Evolutionary conservation across 1,140 invertebrate species (phyloP).

Genomic region (Lethocerus indicus): DNA sequence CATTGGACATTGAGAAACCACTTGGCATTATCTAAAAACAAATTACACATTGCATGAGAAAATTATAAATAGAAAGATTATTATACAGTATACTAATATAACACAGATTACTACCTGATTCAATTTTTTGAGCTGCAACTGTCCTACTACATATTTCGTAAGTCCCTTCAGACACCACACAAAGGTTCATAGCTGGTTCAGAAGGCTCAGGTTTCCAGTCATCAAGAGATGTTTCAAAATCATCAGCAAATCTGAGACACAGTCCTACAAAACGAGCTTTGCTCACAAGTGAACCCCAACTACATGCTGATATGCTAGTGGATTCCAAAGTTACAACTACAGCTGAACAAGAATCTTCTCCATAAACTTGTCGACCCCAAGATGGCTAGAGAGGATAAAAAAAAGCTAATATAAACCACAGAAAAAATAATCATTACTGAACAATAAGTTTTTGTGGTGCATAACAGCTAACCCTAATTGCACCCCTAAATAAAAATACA

Average conservation of each 20-base stretch:
- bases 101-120: constrained; percentile 28
- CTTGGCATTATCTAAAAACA: constrained; percentile 69
- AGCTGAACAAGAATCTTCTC: constrained; percentile 73
- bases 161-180: constrained; percentile 92
- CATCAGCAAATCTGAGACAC: constrained; percentile 85
- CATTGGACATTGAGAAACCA: constrained; percentile 96
- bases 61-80: not conserved
- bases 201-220: constrained; percentile 90
- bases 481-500: not conserved
- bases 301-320: constrained; percentile 79
- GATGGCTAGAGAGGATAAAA: constrained; percentile 5
- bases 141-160: constrained; percentile 93
- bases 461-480: not conserved
- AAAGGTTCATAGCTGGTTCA: constrained; percentile 77
- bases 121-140: constrained; percentile 53
- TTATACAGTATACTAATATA: too few relatives aligned
- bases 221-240: constrained; percentile 89
- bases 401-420: not conserved
- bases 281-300: constrained; percentile 55
- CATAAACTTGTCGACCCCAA: constrained; percentile 41
- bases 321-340: constrained; percentile 88
- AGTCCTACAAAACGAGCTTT: constrained; percentile 65
- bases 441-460: not conserved
- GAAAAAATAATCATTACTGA: not conserved
- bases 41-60: constrained; percentile 1